Evolutionary conservation across 1,140 invertebrate genomes (phyloP).

Genomic region (Druon quercuslanigerum): DNA sequence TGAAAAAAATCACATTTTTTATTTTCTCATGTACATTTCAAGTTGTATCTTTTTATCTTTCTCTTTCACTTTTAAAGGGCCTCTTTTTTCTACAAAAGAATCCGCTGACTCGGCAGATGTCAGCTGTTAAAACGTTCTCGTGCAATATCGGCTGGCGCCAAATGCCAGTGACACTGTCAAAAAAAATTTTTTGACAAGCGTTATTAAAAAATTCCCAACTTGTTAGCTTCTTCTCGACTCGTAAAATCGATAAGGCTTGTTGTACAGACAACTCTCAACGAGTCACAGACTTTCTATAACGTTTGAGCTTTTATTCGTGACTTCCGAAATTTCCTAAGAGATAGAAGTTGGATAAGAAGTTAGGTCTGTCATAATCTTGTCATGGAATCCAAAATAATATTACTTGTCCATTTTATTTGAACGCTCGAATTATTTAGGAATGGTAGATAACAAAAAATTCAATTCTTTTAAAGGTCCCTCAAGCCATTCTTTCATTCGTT

Average conservation of each 20-base stretch:
- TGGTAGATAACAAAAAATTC: too few relatives aligned
- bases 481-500: too few relatives aligned
- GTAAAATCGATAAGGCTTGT: constrained; percentile 11
- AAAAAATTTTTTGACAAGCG: constrained; percentile 55
- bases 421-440: too few relatives aligned
- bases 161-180: constrained; percentile 59
- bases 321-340: background rate
- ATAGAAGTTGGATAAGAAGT: too few relatives aligned
- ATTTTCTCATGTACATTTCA: constrained; percentile 33
- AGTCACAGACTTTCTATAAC: background rate
- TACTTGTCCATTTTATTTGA: too few relatives aligned
- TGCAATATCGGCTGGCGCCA: constrained; percentile 59
- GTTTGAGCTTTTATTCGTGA: background rate
- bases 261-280: background rate
- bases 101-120: constrained; percentile 54
- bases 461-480: too few relatives aligned
- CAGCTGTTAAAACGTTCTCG: constrained; percentile 54
- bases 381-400: too few relatives aligned
- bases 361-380: too few relatives aligned
- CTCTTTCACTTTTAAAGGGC: constrained; percentile 32
- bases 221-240: constrained; percentile 31
- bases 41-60: constrained; percentile 36
- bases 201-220: constrained; percentile 58
- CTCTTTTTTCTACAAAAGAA: constrained; percentile 43
- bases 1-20: constrained; percentile 1